These are phyloP conservation scores for Zaprionus gabonicus DNA, from an alignment of 1,140 invertebrate genomes.

Conservation along the genomic window DNA sequence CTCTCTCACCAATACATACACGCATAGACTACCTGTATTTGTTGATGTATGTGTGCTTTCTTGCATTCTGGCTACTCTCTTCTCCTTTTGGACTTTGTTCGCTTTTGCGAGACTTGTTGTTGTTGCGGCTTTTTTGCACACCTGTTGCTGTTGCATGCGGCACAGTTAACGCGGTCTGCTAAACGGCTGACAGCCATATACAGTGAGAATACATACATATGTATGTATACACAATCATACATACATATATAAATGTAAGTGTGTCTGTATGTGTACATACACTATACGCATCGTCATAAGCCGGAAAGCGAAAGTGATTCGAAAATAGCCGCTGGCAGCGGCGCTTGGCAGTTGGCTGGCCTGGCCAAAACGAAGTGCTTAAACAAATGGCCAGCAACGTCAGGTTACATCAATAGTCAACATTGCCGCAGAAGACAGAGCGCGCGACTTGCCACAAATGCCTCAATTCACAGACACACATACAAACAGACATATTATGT, in stretches of 20 bases:
- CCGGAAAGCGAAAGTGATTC: slow-evolving; percentile 78
- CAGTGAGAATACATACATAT: not conserved
- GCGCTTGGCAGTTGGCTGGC: slow-evolving; percentile 3
- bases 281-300: slow-evolving; percentile 29
- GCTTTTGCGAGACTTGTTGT: slow-evolving; percentile 22
- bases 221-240: not conserved
- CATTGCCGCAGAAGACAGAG: slow-evolving; percentile 68
- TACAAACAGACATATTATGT: slow-evolving; percentile 12
- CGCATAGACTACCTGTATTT: not conserved
- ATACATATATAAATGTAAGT: slow-evolving; percentile 1
- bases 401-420: slow-evolving; percentile 69
- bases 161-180: slow-evolving; percentile 50
- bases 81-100: slow-evolving; percentile 18
- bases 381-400: slow-evolving; percentile 56
- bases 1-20: slow-evolving; percentile 22
- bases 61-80: slow-evolving; percentile 16
- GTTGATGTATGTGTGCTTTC: not conserved
- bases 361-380: slow-evolving; percentile 60
- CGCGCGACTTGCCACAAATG: slow-evolving; percentile 61
- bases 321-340: slow-evolving; percentile 43
- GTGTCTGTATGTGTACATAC: slow-evolving; percentile 5
- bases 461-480: slow-evolving; percentile 43
- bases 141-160: slow-evolving; percentile 60
- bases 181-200: slow-evolving; percentile 32
- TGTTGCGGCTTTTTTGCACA: slow-evolving; percentile 36